Percentiles rank a stretch among this genome's conserved stretches.
phyloP scores from a whole-genome alignment of 2,113 vertebrate species.

The Microtus richardsoni region DNA sequence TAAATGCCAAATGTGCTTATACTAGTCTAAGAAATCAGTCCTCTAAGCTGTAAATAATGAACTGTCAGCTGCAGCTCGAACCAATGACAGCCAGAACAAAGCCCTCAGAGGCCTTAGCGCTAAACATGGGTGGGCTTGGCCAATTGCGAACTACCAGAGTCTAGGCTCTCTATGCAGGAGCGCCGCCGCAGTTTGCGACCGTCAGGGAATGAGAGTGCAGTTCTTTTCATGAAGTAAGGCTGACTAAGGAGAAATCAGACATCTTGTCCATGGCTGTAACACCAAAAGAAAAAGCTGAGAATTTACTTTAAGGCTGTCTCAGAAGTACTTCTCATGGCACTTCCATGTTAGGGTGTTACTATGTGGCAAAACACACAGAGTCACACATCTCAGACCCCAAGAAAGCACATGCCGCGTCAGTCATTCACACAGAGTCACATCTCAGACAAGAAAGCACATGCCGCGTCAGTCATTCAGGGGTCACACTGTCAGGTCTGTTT shows the following conservation, averaged over 20 bases:
- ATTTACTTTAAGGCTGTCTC: constrained; percentile 82
- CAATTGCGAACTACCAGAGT: neutral
- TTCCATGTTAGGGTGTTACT: constrained; percentile 77
- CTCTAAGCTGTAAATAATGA: constrained; percentile 56
- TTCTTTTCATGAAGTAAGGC: constrained; percentile 41
- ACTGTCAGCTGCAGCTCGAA: constrained; percentile 18
- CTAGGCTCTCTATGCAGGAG: neutral
- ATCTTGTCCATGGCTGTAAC: constrained; percentile 40
- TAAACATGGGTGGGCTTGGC: neutral
- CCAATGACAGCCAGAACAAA: constrained; percentile 51
- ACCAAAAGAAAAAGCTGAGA: constrained; percentile 62
- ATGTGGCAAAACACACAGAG: constrained; percentile 70
- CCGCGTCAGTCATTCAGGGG: constrained; percentile 66
- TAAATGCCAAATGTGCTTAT: constrained; percentile 51
- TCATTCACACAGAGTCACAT: constrained; percentile 52
- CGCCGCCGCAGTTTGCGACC: neutral
- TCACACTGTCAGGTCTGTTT: constrained; percentile 64
- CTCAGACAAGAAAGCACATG: constrained; percentile 56
- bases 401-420: neutral
- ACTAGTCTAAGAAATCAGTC: constrained; percentile 45
- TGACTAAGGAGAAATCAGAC: neutral
- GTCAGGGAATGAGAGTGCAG: neutral
- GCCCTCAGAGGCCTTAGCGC: constrained; percentile 35
- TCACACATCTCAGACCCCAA: constrained; percentile 21
- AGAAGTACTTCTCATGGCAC: constrained; percentile 83